phyloP scores from a whole-genome alignment of 2,888 invertebrate species.

The Melanophora roralis region DNA sequence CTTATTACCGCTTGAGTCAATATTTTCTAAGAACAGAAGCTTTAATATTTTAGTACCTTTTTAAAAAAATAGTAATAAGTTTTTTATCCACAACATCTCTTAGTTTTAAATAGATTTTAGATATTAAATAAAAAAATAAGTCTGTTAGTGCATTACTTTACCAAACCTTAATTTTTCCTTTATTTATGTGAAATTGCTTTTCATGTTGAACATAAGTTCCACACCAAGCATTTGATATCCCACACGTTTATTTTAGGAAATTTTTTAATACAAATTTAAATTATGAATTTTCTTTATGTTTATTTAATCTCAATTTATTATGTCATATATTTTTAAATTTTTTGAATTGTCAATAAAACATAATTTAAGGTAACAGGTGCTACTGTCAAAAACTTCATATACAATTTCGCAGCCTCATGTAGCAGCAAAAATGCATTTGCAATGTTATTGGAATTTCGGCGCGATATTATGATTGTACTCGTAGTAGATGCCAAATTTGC shows the following conservation, averaged over 20 bases:
- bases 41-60: too few species aligned
- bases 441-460: conserved; percentile 12
- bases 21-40: too few species aligned
- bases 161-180: not conserved
- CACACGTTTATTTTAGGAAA: not conserved
- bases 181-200: too few species aligned
- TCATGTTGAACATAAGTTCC: too few species aligned
- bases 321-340: conserved; percentile 34
- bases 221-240: not conserved
- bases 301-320: conserved; percentile 45
- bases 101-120: too few species aligned
- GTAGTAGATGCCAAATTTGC: conserved; percentile 55
- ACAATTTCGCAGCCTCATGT: not conserved
- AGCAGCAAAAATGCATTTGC: not conserved
- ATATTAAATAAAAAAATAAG: not conserved
- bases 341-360: conserved; percentile 36
- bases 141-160: too few species aligned
- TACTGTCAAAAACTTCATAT: conserved; percentile 23
- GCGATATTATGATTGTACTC: not conserved
- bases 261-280: not conserved
- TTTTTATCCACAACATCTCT: too few species aligned
- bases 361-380: conserved; percentile 60
- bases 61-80: too few species aligned
- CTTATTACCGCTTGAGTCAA: too few species aligned
- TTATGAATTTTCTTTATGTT: conserved; percentile 17